Evolutionary conservation across 1,140 invertebrate genomes (phyloP).

Genomic region (Paraescarpia echinospica): DNA sequence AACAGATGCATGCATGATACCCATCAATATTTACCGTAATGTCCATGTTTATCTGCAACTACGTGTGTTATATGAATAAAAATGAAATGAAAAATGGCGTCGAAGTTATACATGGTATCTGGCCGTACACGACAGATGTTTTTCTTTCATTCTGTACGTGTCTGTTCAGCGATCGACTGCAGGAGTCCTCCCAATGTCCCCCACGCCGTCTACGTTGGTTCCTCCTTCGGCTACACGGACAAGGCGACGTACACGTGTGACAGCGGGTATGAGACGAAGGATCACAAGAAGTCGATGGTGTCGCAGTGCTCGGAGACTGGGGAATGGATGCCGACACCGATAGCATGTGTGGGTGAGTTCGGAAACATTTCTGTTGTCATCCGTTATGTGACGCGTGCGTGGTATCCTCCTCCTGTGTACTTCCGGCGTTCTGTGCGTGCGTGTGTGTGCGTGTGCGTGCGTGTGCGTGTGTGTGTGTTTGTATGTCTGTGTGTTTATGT

Average conservation of each 20-base stretch:
- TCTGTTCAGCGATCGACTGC: neutral
- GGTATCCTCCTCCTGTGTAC: too few species aligned
- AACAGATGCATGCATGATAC: too few species aligned
- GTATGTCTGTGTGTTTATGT: too few species aligned
- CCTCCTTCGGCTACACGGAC: neutral
- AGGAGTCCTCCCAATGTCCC: neutral
- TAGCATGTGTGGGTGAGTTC: neutral
- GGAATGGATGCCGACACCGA: neutral
- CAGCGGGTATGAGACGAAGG: neutral
- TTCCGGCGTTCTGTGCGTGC: too few species aligned
- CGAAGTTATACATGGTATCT: neutral
- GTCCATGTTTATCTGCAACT: too few species aligned
- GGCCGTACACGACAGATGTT: neutral
- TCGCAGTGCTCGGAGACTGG: neutral
- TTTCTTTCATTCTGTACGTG: neutral
- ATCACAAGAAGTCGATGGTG: neutral
- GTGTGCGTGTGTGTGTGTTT: too few species aligned
- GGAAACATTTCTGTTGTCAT: neutral
- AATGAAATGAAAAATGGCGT: neutral
- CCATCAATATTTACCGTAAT: too few species aligned
- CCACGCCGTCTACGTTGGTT: neutral
- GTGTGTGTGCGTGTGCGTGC: too few species aligned
- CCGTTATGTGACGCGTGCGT: too few species aligned
- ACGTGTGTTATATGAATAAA: too few species aligned
- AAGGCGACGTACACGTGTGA: neutral